Evolutionary conservation across 2,113 vertebrate species (phyloP).

Genomic region (Pteropus alecto): DNA sequence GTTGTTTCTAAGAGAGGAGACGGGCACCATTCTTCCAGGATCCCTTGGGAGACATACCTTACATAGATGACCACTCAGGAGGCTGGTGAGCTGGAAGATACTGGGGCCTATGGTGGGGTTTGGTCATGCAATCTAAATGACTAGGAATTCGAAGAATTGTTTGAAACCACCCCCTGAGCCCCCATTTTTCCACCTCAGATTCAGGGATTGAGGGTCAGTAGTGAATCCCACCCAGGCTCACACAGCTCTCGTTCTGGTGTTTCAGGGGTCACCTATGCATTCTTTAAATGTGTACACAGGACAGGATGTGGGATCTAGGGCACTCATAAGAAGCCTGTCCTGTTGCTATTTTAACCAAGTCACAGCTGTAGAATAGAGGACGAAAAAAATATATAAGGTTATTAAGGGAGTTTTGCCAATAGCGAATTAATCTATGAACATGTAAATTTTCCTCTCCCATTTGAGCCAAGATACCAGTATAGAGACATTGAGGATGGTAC

Average conservation of each 20-base stretch:
- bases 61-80: not conserved
- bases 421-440: conserved; percentile 4
- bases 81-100: too few species aligned
- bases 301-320: not conserved
- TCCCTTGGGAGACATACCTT: not conserved
- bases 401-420: not conserved
- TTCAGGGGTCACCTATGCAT: not conserved
- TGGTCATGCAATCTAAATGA: not conserved
- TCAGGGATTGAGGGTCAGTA: not conserved
- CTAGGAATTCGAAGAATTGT: not conserved
- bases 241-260: not conserved
- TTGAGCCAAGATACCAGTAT: not conserved
- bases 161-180: not conserved
- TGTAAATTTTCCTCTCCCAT: not conserved
- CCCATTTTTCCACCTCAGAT: not conserved
- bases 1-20: not conserved
- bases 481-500: not conserved
- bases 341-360: not conserved
- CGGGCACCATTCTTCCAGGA: not conserved
- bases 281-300: too few species aligned
- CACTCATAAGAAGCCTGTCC: not conserved
- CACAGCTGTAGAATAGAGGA: not conserved
- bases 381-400: not conserved
- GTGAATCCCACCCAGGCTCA: not conserved
- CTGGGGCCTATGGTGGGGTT: not conserved